phyloP scores from a whole-genome alignment of 2,888 invertebrate genomes.

The Torymus aiolomorphi region DNA sequence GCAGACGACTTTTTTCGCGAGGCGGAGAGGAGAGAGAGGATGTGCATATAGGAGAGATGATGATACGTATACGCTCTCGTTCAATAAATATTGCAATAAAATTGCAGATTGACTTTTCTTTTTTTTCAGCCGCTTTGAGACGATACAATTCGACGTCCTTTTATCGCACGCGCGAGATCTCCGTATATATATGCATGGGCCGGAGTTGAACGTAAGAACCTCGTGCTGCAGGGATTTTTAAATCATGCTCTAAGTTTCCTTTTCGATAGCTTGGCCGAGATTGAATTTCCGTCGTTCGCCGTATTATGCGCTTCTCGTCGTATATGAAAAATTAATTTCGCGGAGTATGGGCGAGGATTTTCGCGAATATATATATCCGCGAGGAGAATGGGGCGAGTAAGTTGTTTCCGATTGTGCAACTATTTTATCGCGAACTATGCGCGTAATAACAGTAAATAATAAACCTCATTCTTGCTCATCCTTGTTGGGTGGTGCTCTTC shows the following conservation, averaged over 20 bases:
- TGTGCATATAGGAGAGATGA: neutral
- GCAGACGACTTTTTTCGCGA: slow-evolving; percentile 3
- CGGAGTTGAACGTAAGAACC: no score
- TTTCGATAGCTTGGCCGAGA: slow-evolving; percentile 10
- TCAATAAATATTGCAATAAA: slow-evolving; percentile 55
- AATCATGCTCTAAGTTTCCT: neutral
- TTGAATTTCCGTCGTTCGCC: neutral
- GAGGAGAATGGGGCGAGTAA: no score
- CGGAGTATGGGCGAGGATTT: no score
- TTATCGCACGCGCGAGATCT: neutral
- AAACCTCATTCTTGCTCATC: no score
- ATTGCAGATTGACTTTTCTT: slow-evolving; percentile 48
- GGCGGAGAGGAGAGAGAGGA: neutral
- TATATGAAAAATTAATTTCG: no score
- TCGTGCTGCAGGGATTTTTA: slow-evolving; percentile 9
- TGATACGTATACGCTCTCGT: neutral
- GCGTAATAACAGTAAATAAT: no score
- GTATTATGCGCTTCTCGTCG: no score
- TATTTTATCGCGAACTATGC: no score
- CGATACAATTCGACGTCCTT: slow-evolving; percentile 33
- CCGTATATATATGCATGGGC: neutral
- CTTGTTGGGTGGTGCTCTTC: no score
- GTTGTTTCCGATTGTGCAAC: no score
- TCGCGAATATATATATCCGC: no score
- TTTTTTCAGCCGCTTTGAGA: slow-evolving; percentile 28